These are phyloP conservation scores for Platycnemis pennipes DNA, from an alignment of 2,888 invertebrate species.

Conservation along the genomic window DNA sequence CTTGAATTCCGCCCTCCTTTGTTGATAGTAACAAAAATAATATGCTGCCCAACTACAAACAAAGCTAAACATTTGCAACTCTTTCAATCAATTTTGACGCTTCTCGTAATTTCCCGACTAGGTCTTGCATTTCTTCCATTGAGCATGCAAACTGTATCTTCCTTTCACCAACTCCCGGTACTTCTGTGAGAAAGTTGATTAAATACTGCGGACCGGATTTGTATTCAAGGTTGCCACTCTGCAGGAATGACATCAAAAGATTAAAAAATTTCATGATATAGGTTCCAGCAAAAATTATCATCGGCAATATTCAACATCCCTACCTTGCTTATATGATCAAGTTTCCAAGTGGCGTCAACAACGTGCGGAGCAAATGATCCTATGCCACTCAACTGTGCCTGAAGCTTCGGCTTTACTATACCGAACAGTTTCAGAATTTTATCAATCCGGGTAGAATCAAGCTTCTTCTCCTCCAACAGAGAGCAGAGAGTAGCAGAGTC, in stretches of 20 bases:
- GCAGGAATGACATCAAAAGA: neutral
- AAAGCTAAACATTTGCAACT: conserved; percentile 64
- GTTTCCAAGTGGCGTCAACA: conserved; percentile 77
- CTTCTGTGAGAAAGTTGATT: conserved; percentile 44
- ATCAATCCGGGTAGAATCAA: conserved; percentile 74
- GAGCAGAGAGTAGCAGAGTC: conserved; percentile 75
- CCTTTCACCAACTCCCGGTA: conserved; percentile 47
- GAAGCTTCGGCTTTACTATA: conserved; percentile 74
- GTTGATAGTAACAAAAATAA: no score
- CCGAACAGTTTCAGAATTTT: conserved; percentile 75
- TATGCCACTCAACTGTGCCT: conserved; percentile 75
- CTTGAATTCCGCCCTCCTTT: no score
- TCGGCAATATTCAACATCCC: neutral
- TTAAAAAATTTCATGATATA: neutral
- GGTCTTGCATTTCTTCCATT: conserved; percentile 75
- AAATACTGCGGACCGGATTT: conserved; percentile 49
- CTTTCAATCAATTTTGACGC: conserved; percentile 73
- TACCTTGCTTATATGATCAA: conserved; percentile 78
- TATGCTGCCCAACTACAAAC: no score
- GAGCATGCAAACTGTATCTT: conserved; percentile 71
- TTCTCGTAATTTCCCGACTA: conserved; percentile 77
- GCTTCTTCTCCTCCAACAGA: conserved; percentile 73
- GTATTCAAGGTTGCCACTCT: conserved; percentile 60
- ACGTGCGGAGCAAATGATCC: conserved; percentile 77
- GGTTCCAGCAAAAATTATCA: neutral